Percentiles rank a stretch among this genome's conserved stretches.
phyloP scores from a whole-genome alignment of 2,797 vertebrate species.

The Australoheros facetus region DNA sequence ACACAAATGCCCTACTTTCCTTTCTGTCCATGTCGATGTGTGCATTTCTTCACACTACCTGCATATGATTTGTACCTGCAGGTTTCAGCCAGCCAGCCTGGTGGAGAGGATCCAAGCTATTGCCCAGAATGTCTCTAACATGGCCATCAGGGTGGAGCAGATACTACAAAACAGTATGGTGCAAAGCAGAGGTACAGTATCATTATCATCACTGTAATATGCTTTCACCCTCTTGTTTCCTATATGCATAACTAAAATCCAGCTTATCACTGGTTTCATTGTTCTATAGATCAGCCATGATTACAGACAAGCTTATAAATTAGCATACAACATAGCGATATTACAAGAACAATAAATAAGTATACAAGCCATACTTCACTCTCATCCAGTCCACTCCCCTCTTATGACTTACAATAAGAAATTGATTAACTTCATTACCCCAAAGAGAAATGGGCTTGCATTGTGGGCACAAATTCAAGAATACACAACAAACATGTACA shows the following conservation, averaged over 20 bases:
- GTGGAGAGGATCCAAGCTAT: constrained; percentile 97
- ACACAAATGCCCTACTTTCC: neutral
- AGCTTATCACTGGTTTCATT: neutral
- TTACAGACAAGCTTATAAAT: neutral
- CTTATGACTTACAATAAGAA: neutral
- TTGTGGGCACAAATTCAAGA: neutral
- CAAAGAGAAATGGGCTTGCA: neutral
- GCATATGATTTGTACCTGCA: constrained; percentile 56
- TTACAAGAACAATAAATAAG: neutral
- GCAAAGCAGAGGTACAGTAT: constrained; percentile 84
- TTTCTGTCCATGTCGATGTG: neutral
- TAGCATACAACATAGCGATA: neutral
- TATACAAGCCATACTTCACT: neutral
- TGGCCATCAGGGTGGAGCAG: constrained; percentile 93
- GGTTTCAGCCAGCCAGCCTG: constrained; percentile 87
- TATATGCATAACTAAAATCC: neutral
- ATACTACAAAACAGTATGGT: constrained; percentile 91
- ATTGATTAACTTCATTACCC: neutral
- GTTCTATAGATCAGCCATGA: neutral
- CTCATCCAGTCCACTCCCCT: neutral
- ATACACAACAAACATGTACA: neutral
- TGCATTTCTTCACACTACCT: neutral
- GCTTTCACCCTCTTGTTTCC: neutral
- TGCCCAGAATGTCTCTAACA: constrained; percentile 97
- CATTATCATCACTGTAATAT: neutral